These are phyloP conservation scores for Trichomalopsis sarcophagae DNA, from an alignment of 1,140 invertebrate genomes.

Conservation along the genomic window DNA sequence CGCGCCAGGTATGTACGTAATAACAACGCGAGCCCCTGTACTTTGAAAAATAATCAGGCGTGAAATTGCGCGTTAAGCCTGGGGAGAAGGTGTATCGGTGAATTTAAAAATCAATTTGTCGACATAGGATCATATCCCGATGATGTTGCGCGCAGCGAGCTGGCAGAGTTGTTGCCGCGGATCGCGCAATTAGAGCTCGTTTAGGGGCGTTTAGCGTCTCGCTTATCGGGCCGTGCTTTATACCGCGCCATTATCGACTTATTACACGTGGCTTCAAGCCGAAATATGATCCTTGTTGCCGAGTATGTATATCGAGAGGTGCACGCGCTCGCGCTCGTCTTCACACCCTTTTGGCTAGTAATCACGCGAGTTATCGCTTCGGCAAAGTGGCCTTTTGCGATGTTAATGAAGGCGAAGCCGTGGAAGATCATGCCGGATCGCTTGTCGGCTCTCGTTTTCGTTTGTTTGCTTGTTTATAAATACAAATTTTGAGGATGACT, in stretches of 20 bases:
- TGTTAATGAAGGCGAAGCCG: conserved; percentile 31
- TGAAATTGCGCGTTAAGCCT: conserved; percentile 28
- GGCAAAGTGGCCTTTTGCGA: conserved; percentile 21
- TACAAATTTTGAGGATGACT: neutral
- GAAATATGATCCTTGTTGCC: conserved; percentile 38
- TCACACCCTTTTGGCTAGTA: conserved; percentile 37
- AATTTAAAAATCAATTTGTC: conserved; percentile 50
- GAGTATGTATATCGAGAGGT: conserved; percentile 8
- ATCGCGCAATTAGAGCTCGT: conserved; percentile 72
- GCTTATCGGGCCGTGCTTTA: conserved; percentile 64
- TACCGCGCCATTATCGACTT: conserved; percentile 73
- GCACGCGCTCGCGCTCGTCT: conserved; percentile 5
- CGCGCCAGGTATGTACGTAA: neutral
- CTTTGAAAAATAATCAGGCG: conserved; percentile 33
- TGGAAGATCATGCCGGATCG: neutral
- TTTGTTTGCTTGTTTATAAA: neutral
- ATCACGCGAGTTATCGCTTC: conserved; percentile 34
- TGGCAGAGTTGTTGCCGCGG: conserved; percentile 37
- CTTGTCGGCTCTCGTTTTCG: neutral
- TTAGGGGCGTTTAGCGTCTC: conserved; percentile 71
- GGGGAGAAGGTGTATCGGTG: neutral
- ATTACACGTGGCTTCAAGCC: conserved; percentile 62
- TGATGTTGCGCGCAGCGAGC: neutral
- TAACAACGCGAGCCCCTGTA: neutral
- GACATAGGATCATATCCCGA: neutral